These are phyloP conservation scores for Aelia acuminata DNA, from an alignment of 2,888 invertebrate species.

Conservation along the genomic window DNA sequence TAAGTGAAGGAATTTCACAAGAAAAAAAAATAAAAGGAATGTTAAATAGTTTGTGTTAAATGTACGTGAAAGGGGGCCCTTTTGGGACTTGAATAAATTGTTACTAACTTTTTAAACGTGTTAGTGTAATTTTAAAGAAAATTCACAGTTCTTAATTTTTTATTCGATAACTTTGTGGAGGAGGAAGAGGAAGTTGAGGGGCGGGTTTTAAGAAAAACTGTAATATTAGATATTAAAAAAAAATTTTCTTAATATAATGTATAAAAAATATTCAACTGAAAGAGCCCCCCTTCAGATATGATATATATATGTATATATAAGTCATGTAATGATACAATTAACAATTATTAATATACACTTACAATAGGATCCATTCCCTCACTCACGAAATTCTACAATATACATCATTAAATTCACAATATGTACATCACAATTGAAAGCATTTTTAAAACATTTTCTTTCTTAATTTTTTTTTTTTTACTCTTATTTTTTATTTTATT, in stretches of 20 bases:
- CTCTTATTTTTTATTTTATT: neutral
- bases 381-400: conserved; percentile 56
- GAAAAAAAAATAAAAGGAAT: conserved; percentile 41
- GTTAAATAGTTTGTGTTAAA: conserved; percentile 31
- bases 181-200: conserved; percentile 47
- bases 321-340: conserved; percentile 28
- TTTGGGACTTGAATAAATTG: neutral
- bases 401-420: conserved; percentile 53
- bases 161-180: neutral
- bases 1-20: conserved; percentile 54
- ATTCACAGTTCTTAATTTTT: conserved; percentile 27
- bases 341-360: conserved; percentile 22
- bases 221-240: conserved; percentile 3
- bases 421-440: conserved; percentile 53
- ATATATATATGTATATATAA: neutral
- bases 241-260: neutral
- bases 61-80: conserved; percentile 38
- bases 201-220: conserved; percentile 33
- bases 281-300: conserved; percentile 56
- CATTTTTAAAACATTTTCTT: conserved; percentile 47
- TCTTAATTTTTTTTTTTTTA: conserved; percentile 32
- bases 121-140: conserved; percentile 30
- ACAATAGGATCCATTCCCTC: conserved; percentile 55
- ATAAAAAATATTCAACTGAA: conserved; percentile 37
- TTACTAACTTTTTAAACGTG: neutral